phyloP scores from a whole-genome alignment of 2,888 invertebrate species.

The Mesorhabditis sp. region DNA sequence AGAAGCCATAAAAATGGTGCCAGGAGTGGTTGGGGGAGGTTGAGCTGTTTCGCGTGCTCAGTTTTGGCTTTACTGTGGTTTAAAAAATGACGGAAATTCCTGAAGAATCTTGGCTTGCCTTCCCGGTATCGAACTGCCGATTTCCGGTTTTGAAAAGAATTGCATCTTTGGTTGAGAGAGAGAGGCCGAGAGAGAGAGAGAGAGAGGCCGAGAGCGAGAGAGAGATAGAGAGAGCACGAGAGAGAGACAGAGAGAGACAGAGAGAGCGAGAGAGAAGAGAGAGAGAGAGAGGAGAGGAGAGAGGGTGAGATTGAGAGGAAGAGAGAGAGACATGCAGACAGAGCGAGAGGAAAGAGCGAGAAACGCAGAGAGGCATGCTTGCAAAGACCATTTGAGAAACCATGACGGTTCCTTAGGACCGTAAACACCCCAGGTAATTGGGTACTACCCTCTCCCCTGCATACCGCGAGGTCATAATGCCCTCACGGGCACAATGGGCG shows the following conservation, averaged over 20 bases:
- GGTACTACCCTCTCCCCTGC: no score
- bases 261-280: conserved; percentile 9
- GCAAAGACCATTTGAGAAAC: not conserved
- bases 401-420: no score
- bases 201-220: no score
- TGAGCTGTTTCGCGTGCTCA: conserved; percentile 20
- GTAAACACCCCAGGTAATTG: no score
- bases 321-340: not conserved
- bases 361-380: not conserved
- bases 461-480: no score
- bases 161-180: conserved; percentile 4
- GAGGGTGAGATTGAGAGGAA: not conserved
- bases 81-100: conserved; percentile 9
- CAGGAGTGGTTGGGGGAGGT: not conserved
- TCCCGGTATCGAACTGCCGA: conserved; percentile 9
- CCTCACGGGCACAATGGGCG: no score
- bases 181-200: no score
- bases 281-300: not conserved
- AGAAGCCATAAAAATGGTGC: conserved; percentile 11
- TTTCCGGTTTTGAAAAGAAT: not conserved
- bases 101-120: conserved; percentile 19
- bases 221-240: not conserved
- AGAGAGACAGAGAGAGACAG: conserved; percentile 5
- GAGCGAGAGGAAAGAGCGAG: not conserved
- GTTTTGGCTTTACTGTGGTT: conserved; percentile 17